Base-by-base conservation (phyloP, 2,797 vertebrate species). In the Nasua narica region DNA sequence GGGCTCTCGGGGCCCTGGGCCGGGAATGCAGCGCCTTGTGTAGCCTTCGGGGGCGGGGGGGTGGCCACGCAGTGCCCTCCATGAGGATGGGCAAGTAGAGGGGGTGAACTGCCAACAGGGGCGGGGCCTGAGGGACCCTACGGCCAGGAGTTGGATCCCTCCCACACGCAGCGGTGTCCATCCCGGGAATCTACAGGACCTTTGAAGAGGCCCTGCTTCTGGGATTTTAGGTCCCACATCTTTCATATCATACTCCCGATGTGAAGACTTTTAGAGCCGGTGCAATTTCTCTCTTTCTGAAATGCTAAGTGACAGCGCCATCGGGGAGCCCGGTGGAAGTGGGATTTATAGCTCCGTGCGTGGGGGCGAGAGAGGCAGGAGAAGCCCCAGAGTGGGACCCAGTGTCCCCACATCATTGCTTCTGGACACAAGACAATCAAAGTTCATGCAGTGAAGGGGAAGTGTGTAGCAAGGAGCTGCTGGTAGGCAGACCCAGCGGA, bases 401-500 rank as follows among this genome's bases (percentile, higher is more conserved):
- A 52, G 65, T 62, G 52, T 79, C 60, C 95, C 95, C 97, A 87
- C 94, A 91, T 86, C 96, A 97, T 76, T 93, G 82, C 82, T 96
- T 60, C 48, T 95, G 77, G 95, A 92, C 94, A 94, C 56, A 58
- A 94, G 96, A 79, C 52, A 91, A 69, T 90, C 40, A 58, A 84
- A 87, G 87, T 77, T 81, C 70, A 76, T 54, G 0, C 27, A 35
- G 37, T 11, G 77, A 48, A 86, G 0, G 14, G 14, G 40, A 90
- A 82, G 67, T 76, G 82, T 86, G 46, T 92, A 32, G 81, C 74
- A 35, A 94, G 67, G 50, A 83, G 82, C 50, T 58, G 58, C 29
- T 27, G 54, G 35, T 7, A 58, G 50, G 46, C 1, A 0, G 54
- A 90, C 96, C 90, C 82, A 54, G 60, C n/a, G 62, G 90, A 48